phyloP scores from a whole-genome alignment of 2,888 invertebrate genomes.

The Dromius quadrimaculatus region DNA sequence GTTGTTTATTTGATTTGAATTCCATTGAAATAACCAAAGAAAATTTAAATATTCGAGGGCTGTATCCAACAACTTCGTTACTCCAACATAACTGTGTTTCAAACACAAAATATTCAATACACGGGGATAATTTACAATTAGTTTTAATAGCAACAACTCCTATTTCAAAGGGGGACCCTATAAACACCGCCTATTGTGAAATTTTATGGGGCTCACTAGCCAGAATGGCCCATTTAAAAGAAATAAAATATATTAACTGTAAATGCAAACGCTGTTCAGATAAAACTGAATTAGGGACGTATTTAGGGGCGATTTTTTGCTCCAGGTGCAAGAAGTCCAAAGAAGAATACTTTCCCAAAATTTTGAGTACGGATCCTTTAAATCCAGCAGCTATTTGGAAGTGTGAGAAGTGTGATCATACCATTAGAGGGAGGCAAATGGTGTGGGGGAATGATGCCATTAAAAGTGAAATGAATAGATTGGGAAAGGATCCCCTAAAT shows the following conservation, averaged over 20 bases:
- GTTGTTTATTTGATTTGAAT: conserved; percentile 81
- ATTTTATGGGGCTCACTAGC: conserved; percentile 77
- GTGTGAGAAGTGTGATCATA: conserved; percentile 74
- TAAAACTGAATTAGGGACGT: conserved; percentile 76
- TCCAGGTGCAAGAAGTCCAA: conserved; percentile 69
- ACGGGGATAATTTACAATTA: conserved; percentile 72
- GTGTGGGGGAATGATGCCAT: conserved; percentile 74
- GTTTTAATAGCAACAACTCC: conserved; percentile 74
- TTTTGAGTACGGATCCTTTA: conserved; percentile 73
- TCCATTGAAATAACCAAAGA: conserved; percentile 75
- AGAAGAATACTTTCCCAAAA: conserved; percentile 67
- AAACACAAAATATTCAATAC: conserved; percentile 78
- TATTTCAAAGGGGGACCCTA: conserved; percentile 76
- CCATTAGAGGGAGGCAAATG: conserved; percentile 72
- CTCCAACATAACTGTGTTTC: conserved; percentile 80
- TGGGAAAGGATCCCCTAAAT: conserved; percentile 64
- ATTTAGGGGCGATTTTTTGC: conserved; percentile 57
- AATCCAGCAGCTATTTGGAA: conserved; percentile 73
- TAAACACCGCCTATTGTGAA: conserved; percentile 79
- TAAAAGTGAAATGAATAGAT: conserved; percentile 69
- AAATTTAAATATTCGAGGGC: conserved; percentile 71
- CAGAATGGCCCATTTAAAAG: conserved; percentile 71
- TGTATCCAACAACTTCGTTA: conserved; percentile 77
- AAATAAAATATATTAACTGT: conserved; percentile 78
- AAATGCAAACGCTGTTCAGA: conserved; percentile 76